Percentiles rank a stretch among this genome's conserved stretches.
These are phyloP conservation scores for Amphiprion ocellaris DNA, from an alignment of 2,113 vertebrate species.

Conservation along the genomic window DNA sequence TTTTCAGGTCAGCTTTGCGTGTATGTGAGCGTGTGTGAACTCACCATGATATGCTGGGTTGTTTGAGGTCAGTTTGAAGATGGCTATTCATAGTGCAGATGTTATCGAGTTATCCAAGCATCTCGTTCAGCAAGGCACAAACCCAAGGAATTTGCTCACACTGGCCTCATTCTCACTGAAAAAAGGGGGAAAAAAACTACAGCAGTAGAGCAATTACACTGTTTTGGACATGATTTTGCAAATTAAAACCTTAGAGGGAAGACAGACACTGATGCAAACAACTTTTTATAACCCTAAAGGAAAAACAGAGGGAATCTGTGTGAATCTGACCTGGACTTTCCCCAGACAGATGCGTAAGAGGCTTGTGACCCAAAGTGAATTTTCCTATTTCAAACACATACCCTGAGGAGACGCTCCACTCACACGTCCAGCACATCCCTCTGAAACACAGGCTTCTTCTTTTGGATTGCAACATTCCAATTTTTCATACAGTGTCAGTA, in stretches of 20 bases:
- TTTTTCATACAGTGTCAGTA: conserved; percentile 14
- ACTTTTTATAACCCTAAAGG: conserved; percentile 21
- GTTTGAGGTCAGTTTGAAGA: conserved; percentile 61
- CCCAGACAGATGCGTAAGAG: conserved; percentile 32
- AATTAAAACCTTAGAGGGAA: conserved; percentile 25
- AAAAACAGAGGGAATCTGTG: conserved; percentile 34
- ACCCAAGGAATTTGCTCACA: conserved; percentile 35
- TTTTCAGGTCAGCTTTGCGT: conserved; percentile 32
- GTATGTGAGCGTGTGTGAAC: conserved; percentile 34
- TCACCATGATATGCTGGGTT: conserved; percentile 50
- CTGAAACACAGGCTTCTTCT: conserved; percentile 7
- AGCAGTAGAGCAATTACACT: conserved; percentile 49
- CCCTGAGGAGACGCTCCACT: conserved; percentile 12
- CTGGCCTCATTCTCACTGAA: conserved; percentile 37
- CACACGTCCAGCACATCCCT: conserved; percentile 2
- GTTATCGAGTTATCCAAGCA: conserved; percentile 50
- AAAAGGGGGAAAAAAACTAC: conserved; percentile 3
- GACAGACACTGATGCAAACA: conserved; percentile 9
- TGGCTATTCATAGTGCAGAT: conserved; percentile 59
- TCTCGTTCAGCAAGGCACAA: conserved; percentile 43
- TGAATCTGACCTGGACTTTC: conserved; percentile 31
- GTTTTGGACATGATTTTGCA: conserved; percentile 16
- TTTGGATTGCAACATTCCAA: conserved; percentile 14
- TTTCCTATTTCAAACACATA: not conserved
- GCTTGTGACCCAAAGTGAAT: conserved; percentile 4